A percentile compares a stretch with the other conserved stretches of the same genome.
Conservation (phyloP, 2,797 vertebrate genomes). For the Tarsius wallacei region DNA sequence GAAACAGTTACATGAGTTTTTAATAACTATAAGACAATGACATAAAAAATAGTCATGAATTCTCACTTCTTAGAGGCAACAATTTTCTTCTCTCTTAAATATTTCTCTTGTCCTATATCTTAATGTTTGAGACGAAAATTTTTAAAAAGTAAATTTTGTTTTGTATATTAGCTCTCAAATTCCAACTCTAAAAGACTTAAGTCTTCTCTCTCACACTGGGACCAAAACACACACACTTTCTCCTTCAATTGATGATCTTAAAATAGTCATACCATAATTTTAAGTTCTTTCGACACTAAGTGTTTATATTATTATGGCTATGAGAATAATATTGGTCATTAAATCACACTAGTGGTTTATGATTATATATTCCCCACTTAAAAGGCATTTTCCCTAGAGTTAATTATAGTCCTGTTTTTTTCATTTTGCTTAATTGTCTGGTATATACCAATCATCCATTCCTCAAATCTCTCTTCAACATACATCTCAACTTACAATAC, state of each 20-base stretch:
- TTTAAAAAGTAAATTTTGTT: not conserved
- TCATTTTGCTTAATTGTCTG: slow-evolving; percentile 17
- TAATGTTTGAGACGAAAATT: not conserved
- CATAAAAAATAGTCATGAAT: not conserved
- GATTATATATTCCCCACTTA: not conserved
- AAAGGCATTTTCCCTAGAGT: not conserved
- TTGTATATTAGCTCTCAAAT: not conserved
- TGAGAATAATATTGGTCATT: not conserved
- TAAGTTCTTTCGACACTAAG: not conserved
- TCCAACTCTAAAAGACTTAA: not conserved
- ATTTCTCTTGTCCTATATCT: not conserved
- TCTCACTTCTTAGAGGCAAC: not conserved
- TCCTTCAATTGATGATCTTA: not conserved
- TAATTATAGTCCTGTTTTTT: not conserved
- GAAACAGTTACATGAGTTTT: not conserved
- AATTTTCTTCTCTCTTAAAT: not conserved
- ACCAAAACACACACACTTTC: not conserved
- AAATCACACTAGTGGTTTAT: not conserved
- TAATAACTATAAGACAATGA: not conserved
- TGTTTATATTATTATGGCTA: not conserved
- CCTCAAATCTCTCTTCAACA: not conserved
- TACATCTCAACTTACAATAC: not conserved
- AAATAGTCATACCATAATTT: not conserved
- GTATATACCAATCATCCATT: not conserved
- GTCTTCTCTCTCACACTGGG: not conserved